These are phyloP conservation scores for Hyphantria cunea DNA, from an alignment of 1,140 invertebrate genomes.

Conservation along the genomic window DNA sequence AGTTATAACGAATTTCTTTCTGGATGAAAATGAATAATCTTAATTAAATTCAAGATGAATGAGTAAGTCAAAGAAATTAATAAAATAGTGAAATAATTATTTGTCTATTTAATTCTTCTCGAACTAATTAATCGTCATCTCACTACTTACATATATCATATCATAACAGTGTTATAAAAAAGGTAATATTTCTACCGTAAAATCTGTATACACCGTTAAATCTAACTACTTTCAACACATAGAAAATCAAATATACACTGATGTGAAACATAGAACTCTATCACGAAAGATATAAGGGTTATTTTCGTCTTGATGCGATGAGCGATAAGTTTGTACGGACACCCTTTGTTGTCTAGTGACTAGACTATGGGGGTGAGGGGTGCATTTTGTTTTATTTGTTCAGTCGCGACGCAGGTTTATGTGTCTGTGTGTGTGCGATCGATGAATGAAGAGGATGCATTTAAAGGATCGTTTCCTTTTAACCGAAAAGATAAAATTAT, in stretches of 20 bases:
- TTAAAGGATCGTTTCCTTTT: conserved; percentile 38
- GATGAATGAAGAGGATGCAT: conserved; percentile 63
- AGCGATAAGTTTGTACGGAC: conserved; percentile 47
- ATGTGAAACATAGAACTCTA: conserved; percentile 20
- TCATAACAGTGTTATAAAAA: conserved; percentile 17
- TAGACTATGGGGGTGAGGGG: conserved; percentile 58
- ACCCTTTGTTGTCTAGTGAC: conserved; percentile 76
- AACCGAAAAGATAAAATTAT: conserved; percentile 6
- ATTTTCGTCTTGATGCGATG: conserved; percentile 29
- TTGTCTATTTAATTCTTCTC: no score
- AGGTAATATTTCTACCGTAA: conserved; percentile 49
- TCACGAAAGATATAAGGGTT: conserved; percentile 13
- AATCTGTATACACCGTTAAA: conserved; percentile 74
- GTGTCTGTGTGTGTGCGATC: conserved; percentile 56
- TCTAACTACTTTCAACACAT: conserved; percentile 67
- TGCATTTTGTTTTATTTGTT: conserved; percentile 75
- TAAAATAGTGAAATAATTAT: no score
- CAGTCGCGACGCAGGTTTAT: conserved; percentile 38
- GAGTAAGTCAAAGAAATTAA: no score
- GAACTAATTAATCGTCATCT: no score
- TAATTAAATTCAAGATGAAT: no score
- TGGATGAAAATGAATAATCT: no score
- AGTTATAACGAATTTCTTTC: no score
- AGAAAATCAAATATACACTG: no score
- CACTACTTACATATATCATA: neutral